phyloP scores from a whole-genome alignment of 2,888 invertebrate genomes.

The Drosophila birchii region DNA sequence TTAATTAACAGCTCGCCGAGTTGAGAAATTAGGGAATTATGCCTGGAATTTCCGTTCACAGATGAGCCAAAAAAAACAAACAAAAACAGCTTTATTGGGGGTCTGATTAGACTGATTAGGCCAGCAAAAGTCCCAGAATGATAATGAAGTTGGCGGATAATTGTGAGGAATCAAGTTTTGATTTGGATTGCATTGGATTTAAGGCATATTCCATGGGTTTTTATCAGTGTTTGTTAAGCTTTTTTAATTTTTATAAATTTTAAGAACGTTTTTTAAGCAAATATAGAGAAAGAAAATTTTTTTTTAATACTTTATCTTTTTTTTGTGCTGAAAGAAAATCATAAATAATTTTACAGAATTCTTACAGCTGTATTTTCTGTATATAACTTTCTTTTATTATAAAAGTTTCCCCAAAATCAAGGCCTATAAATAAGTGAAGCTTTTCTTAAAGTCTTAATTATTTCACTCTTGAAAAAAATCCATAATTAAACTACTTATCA shows the following conservation, averaged over 20 bases:
- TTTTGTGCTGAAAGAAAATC: neutral
- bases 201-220: neutral
- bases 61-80: constrained; percentile 23
- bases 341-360: neutral
- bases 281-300: no score
- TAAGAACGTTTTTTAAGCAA: neutral
- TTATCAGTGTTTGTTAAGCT: neutral
- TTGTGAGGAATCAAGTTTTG: neutral
- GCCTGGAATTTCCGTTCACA: constrained; percentile 74
- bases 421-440: no score
- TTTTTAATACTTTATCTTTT: no score
- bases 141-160: constrained; percentile 6
- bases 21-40: constrained; percentile 77
- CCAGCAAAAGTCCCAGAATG: constrained; percentile 4
- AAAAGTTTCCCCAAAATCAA: neutral
- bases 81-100: constrained; percentile 32
- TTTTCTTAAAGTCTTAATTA: no score
- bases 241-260: no score
- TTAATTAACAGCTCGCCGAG: constrained; percentile 76
- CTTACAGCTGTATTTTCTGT: neutral
- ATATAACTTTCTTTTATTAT: no score
- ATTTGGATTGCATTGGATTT: neutral
- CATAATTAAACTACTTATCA: neutral
- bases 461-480: no score
- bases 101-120: constrained; percentile 27